These are phyloP conservation scores for Apotomis turbidana DNA, from an alignment of 2,888 invertebrate species.

Conservation along the genomic window DNA sequence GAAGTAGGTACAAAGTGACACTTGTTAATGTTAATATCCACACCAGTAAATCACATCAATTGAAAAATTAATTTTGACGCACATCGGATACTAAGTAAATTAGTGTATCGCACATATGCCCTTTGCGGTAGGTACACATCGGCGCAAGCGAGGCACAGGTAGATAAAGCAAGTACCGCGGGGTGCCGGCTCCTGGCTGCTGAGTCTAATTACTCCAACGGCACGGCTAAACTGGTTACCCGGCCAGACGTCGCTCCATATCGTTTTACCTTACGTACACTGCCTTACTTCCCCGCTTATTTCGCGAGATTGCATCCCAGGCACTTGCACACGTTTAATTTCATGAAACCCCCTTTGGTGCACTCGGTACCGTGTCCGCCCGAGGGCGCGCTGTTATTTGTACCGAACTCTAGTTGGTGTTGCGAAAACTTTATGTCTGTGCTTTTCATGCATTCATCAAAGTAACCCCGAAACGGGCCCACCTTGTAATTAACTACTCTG, in stretches of 20 bases:
- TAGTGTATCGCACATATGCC: conserved; percentile 1
- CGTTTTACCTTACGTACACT: conserved; percentile 53
- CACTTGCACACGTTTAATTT: conserved; percentile 43
- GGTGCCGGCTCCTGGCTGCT: conserved; percentile 56
- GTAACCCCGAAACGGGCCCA: conserved; percentile 5
- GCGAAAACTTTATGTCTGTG: conserved; percentile 31
- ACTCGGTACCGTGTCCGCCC: conserved; percentile 37
- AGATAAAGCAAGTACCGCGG: conserved; percentile 31
- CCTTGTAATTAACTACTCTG: conserved; percentile 11
- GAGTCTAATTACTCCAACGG: conserved; percentile 77
- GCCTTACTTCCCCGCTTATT: conserved; percentile 52
- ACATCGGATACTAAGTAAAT: neutral
- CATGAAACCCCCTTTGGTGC: conserved; percentile 40
- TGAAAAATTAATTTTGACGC: neutral
- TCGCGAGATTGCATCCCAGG: conserved; percentile 58
- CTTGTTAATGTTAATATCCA: neutral
- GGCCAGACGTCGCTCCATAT: conserved; percentile 45
- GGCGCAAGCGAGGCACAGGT: conserved; percentile 7
- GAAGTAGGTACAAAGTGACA: neutral
- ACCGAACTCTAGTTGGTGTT: conserved; percentile 24
- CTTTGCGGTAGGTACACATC: neutral
- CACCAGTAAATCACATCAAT: neutral
- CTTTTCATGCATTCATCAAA: conserved; percentile 28
- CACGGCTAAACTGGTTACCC: conserved; percentile 72
- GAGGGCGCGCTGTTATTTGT: conserved; percentile 33